phyloP scores from a whole-genome alignment of 1,140 invertebrate species.

The Gonatopus flavifemur region DNA sequence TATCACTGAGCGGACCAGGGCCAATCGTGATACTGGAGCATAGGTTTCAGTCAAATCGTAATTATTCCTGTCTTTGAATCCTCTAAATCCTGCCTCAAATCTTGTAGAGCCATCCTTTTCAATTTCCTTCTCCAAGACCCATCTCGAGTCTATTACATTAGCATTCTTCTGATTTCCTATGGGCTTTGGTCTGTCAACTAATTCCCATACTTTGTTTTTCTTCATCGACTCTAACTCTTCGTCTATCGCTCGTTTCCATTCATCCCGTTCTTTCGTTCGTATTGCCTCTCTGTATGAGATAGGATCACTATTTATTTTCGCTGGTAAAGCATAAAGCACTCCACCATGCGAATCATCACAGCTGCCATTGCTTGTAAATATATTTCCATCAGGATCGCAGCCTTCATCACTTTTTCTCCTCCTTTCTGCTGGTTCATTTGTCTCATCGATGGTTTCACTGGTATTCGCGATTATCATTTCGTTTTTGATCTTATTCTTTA shows the following conservation, averaged over 20 bases:
- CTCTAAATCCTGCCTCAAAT: conserved; percentile 1
- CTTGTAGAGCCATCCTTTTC: not conserved
- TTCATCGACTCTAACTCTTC: conserved; percentile 3
- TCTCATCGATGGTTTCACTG: too few species aligned
- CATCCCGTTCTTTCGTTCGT: not conserved
- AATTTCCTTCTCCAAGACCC: not conserved
- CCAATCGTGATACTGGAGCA: conserved; percentile 22
- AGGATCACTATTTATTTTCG: not conserved
- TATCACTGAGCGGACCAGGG: conserved; percentile 29
- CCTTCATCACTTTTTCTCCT: too few species aligned
- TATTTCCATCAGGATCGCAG: too few species aligned
- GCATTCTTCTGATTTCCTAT: not conserved
- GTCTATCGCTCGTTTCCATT: not conserved
- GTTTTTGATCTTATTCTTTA: not conserved
- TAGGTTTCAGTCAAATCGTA: conserved; percentile 3
- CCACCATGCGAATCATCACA: not conserved
- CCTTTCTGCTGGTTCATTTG: too few species aligned
- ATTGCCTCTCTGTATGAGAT: not conserved
- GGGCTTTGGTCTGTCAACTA: not conserved
- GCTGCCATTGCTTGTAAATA: too few species aligned
- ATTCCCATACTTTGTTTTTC: conserved; percentile 3
- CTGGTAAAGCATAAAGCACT: not conserved
- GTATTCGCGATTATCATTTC: not conserved
- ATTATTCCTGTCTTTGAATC: not conserved
- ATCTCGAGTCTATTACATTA: conserved; percentile 6